Evolutionary conservation across 2,113 vertebrate species (phyloP).

Genomic region (Todiramphus chloris): DNA sequence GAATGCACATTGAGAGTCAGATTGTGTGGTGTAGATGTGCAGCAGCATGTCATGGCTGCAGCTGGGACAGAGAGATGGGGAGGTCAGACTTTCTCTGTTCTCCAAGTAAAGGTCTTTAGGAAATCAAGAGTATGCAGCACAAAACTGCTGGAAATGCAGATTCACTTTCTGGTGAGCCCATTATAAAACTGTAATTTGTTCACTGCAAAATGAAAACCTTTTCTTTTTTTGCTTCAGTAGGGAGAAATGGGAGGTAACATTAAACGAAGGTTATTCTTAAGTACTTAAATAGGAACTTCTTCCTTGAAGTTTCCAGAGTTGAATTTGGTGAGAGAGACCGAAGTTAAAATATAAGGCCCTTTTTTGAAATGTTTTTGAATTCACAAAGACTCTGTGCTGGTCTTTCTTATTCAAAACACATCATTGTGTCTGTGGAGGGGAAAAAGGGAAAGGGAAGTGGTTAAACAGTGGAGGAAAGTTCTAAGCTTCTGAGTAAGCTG

Average conservation of each 20-base stretch:
- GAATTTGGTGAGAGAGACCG: not conserved
- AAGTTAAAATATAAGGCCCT: not conserved
- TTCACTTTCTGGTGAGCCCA: not conserved
- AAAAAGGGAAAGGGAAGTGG: not conserved
- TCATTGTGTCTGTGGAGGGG: not conserved
- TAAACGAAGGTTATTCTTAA: not conserved
- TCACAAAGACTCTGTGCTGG: not conserved
- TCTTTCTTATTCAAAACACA: constrained; percentile 2
- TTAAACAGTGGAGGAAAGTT: not conserved
- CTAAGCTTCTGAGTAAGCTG: not conserved
- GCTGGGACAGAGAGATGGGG: not conserved
- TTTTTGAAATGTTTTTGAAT: not conserved
- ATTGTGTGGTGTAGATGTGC: fast-evolving
- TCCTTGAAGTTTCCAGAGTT: not conserved
- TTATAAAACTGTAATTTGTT: not conserved
- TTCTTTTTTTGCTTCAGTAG: not conserved
- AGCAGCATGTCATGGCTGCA: not conserved
- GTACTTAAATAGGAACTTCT: not conserved
- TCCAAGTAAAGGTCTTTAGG: not conserved
- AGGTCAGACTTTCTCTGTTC: not conserved
- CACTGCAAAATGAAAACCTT: not conserved
- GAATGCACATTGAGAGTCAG: not conserved
- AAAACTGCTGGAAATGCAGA: not conserved
- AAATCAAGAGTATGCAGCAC: not conserved
- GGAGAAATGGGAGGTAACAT: not conserved